Evolutionary conservation across 2,888 invertebrate species (phyloP), one percentile per base, ranked within the genome.

Genomic region (Ctenicera cuprea): DNA sequence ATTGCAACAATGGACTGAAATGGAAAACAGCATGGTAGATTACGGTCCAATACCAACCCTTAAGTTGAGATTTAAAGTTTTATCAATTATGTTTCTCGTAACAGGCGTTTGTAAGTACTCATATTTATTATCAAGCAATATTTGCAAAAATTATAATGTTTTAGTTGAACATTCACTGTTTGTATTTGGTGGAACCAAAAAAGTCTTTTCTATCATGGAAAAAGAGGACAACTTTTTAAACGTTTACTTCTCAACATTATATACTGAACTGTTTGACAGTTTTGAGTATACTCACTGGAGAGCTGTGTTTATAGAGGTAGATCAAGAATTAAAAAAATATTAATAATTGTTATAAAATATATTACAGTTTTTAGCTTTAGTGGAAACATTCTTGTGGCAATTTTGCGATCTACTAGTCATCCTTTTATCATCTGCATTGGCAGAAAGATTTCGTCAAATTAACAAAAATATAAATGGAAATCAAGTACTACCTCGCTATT

Each of bases 371-470:
- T 26, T 45, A 52, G 38, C 14, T 14, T 18, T 70, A 48, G 16
- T 71, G 3, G 62, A 38, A 8, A 68, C 65, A 18, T 66, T 70
- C 22, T 37, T 45, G 1, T 77, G 77, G 77, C 74, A 74, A 57
- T 77, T 73, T 45, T 20, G 54, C n/a, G 72, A 76, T 45, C 57
- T 68, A 11, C 65, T 76, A 22, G 37, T 76, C 7, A 48, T 76
- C 22, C 14, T 76, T 12, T 48, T 74, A 38, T 67, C 77, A 18
- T 38, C 65, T 4, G 59, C 63, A 5, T 16, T 76, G 59, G 66
- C 70, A 1, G 61, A 65, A 50, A 64, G 70, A 45, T 77, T 75
- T 52, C 54, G 30, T 20, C 74, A 75, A 67, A 48, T 76, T 41
- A 67, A 48, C 41, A 18, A 33, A 18, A 48, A 50, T 18, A 43